Evolutionary conservation across 1,140 invertebrate species (phyloP).

Genomic region (Drosophila willistoni): DNA sequence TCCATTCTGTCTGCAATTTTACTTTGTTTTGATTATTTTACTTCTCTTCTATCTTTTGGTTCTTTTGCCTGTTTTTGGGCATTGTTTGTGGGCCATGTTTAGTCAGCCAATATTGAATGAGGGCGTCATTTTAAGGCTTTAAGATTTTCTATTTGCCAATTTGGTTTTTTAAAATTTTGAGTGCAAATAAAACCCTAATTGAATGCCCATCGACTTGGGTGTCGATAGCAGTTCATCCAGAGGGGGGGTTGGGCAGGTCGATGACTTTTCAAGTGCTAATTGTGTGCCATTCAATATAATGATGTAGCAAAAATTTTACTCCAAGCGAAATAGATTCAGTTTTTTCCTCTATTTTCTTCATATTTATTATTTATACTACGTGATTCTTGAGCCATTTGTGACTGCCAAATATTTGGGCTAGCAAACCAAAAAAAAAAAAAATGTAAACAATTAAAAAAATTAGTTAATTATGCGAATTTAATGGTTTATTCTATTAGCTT

Average conservation of each 20-base stretch:
- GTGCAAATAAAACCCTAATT: conserved; percentile 63
- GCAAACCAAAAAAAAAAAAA: background rate
- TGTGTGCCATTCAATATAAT: conserved; percentile 2
- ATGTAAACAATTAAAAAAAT: no score
- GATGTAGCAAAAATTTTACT: background rate
- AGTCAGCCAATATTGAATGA: conserved; percentile 57
- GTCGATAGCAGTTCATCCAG: background rate
- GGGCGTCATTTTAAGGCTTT: conserved; percentile 38
- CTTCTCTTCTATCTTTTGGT: background rate
- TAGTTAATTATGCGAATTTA: no score
- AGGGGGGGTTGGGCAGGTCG: background rate
- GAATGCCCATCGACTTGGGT: conserved; percentile 43
- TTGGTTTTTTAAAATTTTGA: conserved; percentile 46
- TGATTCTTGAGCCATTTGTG: background rate
- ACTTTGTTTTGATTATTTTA: conserved; percentile 4
- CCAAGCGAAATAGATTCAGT: no score
- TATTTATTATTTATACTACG: background rate
- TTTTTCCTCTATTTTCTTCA: background rate
- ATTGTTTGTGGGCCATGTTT: conserved; percentile 51
- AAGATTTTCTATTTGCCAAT: conserved; percentile 49
- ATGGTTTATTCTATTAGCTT: background rate
- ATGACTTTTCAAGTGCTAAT: background rate
- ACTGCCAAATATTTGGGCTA: background rate
- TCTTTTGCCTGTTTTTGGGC: background rate
- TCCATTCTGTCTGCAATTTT: conserved; percentile 36